A percentile compares a stretch with the other conserved stretches of the same genome.
Conservation (phyloP, 1,140 invertebrate species). For the Hermetia illucens region DNA sequence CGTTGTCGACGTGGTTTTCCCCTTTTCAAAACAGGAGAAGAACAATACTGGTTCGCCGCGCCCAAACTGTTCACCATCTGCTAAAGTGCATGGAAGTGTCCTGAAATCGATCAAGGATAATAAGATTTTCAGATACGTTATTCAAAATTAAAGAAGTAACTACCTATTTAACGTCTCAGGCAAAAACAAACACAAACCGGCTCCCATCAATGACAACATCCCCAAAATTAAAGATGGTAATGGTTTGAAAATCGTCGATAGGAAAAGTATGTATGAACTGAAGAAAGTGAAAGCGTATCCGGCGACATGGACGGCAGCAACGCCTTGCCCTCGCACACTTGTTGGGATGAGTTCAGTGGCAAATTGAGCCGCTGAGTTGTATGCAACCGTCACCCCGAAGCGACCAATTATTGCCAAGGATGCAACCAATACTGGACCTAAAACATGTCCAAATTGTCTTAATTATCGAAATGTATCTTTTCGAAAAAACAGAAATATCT, state of each 20-base stretch:
- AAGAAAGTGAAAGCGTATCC: constrained; percentile 36
- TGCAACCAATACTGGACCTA: constrained; percentile 26
- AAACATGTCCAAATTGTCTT: too few species aligned
- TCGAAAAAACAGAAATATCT: too few species aligned
- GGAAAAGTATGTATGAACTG: constrained; percentile 32
- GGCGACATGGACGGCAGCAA: constrained; percentile 34
- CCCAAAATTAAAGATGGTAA: constrained; percentile 34
- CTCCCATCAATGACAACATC: constrained; percentile 33
- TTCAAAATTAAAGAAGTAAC: background rate
- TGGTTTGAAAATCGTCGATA: constrained; percentile 28
- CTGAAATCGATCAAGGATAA: background rate
- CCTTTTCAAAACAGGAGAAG: constrained; percentile 20
- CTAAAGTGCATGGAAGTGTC: constrained; percentile 34
- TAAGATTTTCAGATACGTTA: background rate
- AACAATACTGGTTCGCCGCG: constrained; percentile 33
- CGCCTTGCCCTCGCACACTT: constrained; percentile 37
- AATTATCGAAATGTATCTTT: too few species aligned
- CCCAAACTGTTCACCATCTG: constrained; percentile 41
- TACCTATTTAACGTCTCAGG: constrained; percentile 39
- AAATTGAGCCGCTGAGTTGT: constrained; percentile 42
- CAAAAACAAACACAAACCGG: constrained; percentile 35
- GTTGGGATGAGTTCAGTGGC: constrained; percentile 47
- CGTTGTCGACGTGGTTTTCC: background rate
- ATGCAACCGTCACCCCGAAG: constrained; percentile 43
- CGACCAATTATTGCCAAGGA: constrained; percentile 37